These are phyloP conservation scores for Eubucco bourcierii DNA, from an alignment of 2,113 vertebrate genomes.

Conservation along the genomic window DNA sequence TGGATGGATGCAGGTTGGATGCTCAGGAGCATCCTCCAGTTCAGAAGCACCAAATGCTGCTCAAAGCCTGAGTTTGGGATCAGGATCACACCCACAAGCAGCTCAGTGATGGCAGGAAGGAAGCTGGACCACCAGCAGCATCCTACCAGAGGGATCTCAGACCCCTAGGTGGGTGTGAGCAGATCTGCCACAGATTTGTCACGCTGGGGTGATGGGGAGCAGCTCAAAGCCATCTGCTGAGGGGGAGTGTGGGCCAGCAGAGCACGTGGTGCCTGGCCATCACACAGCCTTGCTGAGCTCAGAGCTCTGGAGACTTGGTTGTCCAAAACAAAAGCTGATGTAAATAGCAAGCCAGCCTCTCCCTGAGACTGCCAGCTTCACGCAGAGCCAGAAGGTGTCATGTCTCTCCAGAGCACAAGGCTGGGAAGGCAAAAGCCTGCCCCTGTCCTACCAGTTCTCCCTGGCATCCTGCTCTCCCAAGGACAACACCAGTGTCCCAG, in stretches of 20 bases:
- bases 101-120: background rate
- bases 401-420: background rate
- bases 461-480: background rate
- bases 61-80: background rate
- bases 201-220: background rate
- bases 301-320: background rate
- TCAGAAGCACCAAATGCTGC: accelerated
- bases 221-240: background rate
- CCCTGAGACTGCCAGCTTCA: background rate
- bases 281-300: background rate
- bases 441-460: background rate
- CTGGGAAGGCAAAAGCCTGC: background rate
- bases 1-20: background rate
- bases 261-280: background rate
- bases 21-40: background rate
- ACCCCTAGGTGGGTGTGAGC: accelerated
- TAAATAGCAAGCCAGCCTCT: constrained; percentile 12
- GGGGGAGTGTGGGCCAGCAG: background rate
- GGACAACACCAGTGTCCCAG: background rate
- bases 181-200: background rate
- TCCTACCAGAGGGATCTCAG: background rate
- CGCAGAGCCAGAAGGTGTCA: background rate
- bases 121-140: background rate
- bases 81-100: background rate
- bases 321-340: constrained; percentile 21